A percentile compares a stretch with the other conserved stretches of the same genome.
Evolutionary conservation across 2,888 invertebrate species (phyloP).

Genomic region (Leucozona laternaria): DNA sequence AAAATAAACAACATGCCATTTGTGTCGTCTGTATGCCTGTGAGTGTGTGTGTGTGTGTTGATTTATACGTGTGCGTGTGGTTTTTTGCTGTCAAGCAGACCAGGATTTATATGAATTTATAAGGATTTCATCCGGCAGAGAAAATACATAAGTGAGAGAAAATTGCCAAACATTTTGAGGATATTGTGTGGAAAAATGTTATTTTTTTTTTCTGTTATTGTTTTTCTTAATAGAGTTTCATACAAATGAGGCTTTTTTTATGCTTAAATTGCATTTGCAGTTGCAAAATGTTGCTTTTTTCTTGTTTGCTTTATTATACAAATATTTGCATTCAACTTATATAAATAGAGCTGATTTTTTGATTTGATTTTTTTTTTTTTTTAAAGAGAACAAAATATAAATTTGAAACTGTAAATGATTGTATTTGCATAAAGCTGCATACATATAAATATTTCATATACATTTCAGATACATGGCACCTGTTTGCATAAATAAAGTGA

Average conservation of each 20-base stretch:
- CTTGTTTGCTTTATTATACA: constrained; percentile 8
- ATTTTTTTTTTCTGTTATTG: constrained; percentile 23
- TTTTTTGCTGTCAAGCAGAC: constrained; percentile 29
- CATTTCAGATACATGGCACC: no score
- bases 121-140: constrained; percentile 22
- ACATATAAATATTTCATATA: no score
- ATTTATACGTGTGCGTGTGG: constrained; percentile 31
- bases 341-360: constrained; percentile 47
- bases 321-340: constrained; percentile 61
- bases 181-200: constrained; percentile 23
- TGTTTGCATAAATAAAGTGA: no score
- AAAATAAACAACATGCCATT: constrained; percentile 70
- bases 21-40: constrained; percentile 20
- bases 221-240: constrained; percentile 29
- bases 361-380: no score
- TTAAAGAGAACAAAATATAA: constrained; percentile 6
- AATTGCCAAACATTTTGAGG: constrained; percentile 55
- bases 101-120: constrained; percentile 46
- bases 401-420: neutral
- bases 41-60: constrained; percentile 17
- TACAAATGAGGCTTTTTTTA: constrained; percentile 49
- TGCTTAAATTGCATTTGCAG: no score
- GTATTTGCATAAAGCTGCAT: neutral
- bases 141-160: constrained; percentile 45
- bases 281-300: constrained; percentile 4